These are phyloP conservation scores for Cossypha dichroa DNA, from an alignment of 2,797 vertebrate species.

Conservation along the genomic window DNA sequence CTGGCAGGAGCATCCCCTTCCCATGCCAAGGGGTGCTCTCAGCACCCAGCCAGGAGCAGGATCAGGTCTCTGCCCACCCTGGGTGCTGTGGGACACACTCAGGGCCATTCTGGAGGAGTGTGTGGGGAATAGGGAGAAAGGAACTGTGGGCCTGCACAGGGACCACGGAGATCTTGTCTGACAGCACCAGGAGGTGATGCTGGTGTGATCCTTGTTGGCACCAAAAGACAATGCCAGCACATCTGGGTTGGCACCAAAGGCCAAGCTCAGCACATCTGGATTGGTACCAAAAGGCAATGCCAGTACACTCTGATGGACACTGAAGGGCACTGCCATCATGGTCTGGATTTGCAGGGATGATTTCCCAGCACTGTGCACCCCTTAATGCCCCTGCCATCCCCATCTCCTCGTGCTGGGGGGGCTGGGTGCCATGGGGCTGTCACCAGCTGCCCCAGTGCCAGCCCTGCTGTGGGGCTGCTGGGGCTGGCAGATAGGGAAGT, in stretches of 20 bases:
- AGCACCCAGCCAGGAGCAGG: neutral
- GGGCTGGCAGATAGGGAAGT: neutral
- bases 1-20: neutral
- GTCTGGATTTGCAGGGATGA: neutral
- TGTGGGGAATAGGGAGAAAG: neutral
- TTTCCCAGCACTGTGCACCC: neutral
- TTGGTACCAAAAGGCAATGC: neutral
- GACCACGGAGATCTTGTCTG: neutral
- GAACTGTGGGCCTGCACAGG: neutral
- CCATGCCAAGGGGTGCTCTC: fast-evolving
- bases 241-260: neutral
- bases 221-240: neutral
- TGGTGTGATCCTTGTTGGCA: neutral
- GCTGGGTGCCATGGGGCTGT: fast-evolving
- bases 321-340: neutral
- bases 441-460: neutral
- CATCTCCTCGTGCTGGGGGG: fast-evolving
- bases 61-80: neutral
- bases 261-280: neutral
- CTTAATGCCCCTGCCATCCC: neutral
- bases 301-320: neutral
- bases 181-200: fast-evolving
- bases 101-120: fast-evolving
- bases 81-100: neutral
- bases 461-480: neutral